phyloP scores from a whole-genome alignment of 2,888 invertebrate genomes.

The Pasiphila rectangulata region DNA sequence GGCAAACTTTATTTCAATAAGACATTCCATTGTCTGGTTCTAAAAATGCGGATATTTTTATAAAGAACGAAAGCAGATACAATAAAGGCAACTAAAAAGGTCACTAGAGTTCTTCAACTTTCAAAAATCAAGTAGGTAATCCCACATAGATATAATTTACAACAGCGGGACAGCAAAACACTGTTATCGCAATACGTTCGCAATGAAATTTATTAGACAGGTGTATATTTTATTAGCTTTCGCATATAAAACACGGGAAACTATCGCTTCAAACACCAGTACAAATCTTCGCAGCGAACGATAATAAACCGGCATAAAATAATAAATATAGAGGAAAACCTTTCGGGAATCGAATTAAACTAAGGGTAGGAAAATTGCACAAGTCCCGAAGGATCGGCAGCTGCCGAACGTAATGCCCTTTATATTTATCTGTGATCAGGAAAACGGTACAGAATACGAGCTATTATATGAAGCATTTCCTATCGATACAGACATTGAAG shows the following conservation, averaged over 20 bases:
- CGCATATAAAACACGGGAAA: constrained; percentile 57
- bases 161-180: constrained; percentile 41
- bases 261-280: constrained; percentile 50
- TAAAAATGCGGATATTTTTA: no score
- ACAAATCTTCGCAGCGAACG: constrained; percentile 69
- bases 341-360: constrained; percentile 76
- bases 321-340: constrained; percentile 76
- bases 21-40: no score
- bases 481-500: constrained; percentile 26
- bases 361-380: constrained; percentile 78
- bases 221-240: constrained; percentile 63
- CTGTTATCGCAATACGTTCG: constrained; percentile 53
- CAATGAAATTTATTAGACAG: constrained; percentile 58
- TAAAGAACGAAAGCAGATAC: no score
- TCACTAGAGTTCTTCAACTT: constrained; percentile 22
- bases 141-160: constrained; percentile 52
- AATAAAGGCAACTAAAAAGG: no score
- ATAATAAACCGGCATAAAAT: constrained; percentile 78
- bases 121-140: constrained; percentile 37
- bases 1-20: no score
- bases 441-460: constrained; percentile 52
- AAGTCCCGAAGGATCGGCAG: constrained; percentile 76
- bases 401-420: constrained; percentile 73
- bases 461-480: constrained; percentile 35
- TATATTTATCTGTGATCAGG: constrained; percentile 75